phyloP scores from a whole-genome alignment of 2,797 vertebrate species.

The Sitta carolinensis region DNA sequence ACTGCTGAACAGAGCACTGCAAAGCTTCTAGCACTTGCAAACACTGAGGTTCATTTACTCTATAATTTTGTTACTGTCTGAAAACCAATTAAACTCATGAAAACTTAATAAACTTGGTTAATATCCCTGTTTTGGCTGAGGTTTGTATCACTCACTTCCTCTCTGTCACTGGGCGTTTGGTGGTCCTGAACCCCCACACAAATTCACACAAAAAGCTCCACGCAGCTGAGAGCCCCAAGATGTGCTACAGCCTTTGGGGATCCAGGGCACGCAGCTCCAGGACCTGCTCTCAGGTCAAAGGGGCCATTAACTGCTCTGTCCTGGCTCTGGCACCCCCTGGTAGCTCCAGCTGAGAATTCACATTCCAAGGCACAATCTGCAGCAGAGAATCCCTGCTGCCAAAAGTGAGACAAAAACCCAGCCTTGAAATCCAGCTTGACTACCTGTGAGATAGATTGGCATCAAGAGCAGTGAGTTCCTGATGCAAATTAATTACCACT shows the following conservation, averaged over 20 bases:
- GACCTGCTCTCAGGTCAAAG: not conserved
- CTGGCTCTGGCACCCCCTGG: not conserved
- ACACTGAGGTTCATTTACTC: not conserved
- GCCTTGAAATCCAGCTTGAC: not conserved
- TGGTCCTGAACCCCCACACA: not conserved
- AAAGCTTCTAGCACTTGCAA: not conserved
- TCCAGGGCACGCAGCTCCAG: fast-evolving
- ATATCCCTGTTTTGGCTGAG: not conserved
- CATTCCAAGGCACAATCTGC: not conserved
- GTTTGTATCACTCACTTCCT: not conserved
- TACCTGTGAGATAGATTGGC: not conserved
- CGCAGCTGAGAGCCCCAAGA: not conserved
- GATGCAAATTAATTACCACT: not conserved
- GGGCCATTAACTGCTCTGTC: not conserved
- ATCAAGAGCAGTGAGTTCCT: fast-evolving
- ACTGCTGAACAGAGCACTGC: not conserved
- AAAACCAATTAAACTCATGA: not conserved
- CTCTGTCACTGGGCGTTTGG: not conserved
- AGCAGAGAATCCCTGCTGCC: not conserved
- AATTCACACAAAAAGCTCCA: not conserved
- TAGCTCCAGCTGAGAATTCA: not conserved
- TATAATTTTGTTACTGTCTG: not conserved
- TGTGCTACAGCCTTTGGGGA: fast-evolving
- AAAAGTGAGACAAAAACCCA: not conserved
- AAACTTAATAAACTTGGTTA: not conserved